A percentile compares a stretch with the other conserved stretches of the same genome.
phyloP scores from a whole-genome alignment of 2,888 invertebrate species.

The Drosophila algonquin region DNA sequence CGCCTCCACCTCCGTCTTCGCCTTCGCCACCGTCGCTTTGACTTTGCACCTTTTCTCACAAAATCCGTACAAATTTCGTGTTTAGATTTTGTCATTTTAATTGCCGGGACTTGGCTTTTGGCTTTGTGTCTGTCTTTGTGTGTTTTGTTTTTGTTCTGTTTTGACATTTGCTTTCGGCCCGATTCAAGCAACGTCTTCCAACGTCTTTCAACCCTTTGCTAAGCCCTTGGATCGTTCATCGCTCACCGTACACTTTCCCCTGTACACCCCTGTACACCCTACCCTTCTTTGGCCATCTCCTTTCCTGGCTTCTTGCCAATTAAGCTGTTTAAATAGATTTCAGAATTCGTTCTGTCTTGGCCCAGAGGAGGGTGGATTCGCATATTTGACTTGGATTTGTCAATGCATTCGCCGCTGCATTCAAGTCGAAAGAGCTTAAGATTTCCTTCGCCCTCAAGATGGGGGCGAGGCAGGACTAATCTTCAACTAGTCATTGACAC shows the following conservation, averaged over 20 bases:
- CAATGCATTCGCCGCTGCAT: slow-evolving; percentile 55
- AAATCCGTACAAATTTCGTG: slow-evolving; percentile 74
- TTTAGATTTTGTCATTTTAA: slow-evolving; percentile 80
- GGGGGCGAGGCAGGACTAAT: slow-evolving; percentile 60
- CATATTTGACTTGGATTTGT: slow-evolving; percentile 81
- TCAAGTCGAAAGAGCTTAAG: slow-evolving; percentile 75
- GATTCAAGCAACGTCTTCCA: background rate
- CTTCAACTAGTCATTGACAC: slow-evolving; percentile 47
- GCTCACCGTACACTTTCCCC: background rate
- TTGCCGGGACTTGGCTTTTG: slow-evolving; percentile 61
- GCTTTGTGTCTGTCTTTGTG: slow-evolving; percentile 20
- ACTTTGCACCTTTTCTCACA: slow-evolving; percentile 64
- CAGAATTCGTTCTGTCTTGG: slow-evolving; percentile 48
- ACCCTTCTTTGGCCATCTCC: background rate
- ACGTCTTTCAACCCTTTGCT: slow-evolving; percentile 57
- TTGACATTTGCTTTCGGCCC: slow-evolving; percentile 21
- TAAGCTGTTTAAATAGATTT: slow-evolving; percentile 78
- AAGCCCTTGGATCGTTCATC: slow-evolving; percentile 25
- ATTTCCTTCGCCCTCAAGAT: slow-evolving; percentile 46
- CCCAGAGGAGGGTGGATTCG: slow-evolving; percentile 47
- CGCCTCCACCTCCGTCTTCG: background rate
- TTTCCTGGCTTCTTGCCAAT: slow-evolving; percentile 59
- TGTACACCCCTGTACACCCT: too few species aligned
- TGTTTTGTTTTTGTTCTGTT: slow-evolving; percentile 16
- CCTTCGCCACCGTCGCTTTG: slow-evolving; percentile 25